These are phyloP conservation scores for Pseudotriccus pelzelni DNA, from an alignment of 2,797 vertebrate genomes.

Conservation along the genomic window DNA sequence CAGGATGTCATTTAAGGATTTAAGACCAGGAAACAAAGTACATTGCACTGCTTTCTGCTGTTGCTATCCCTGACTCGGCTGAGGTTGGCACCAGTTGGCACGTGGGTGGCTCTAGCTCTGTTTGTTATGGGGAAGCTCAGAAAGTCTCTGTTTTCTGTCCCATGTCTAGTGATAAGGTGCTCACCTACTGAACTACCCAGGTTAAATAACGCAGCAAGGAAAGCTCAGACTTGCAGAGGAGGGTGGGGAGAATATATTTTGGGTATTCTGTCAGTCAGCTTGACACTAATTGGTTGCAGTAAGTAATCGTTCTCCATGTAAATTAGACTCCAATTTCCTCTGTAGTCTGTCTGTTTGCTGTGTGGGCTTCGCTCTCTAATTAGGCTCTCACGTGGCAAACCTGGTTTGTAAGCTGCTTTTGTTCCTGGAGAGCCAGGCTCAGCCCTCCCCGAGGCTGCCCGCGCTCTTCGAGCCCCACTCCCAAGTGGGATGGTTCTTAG, in stretches of 20 bases:
- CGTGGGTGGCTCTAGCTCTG: not conserved
- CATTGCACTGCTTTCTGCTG: not conserved
- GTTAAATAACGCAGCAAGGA: not conserved
- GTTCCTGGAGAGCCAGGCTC: constrained; percentile 10
- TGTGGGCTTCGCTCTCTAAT: constrained; percentile 57
- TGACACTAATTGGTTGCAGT: constrained; percentile 69
- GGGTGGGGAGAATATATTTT: constrained; percentile 30
- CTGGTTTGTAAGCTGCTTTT: constrained; percentile 58
- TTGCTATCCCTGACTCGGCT: not conserved
- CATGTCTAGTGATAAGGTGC: not conserved
- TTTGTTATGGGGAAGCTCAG: not conserved
- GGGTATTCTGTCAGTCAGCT: constrained; percentile 59
- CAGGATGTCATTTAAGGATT: not conserved
- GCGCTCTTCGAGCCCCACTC: fast-evolving
- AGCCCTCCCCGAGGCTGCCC: not conserved
- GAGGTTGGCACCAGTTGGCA: fast-evolving
- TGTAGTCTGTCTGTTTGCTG: constrained; percentile 53
- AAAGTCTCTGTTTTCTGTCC: not conserved
- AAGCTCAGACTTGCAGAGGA: constrained; percentile 17
- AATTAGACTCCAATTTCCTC: constrained; percentile 66
- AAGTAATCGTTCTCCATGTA: constrained; percentile 64
- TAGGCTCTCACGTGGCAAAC: constrained; percentile 47
- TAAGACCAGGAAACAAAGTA: not conserved
- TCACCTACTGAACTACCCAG: not conserved
- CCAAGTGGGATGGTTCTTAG: not conserved